These are phyloP conservation scores for Busseola fusca DNA, from an alignment of 2,888 invertebrate species.

Conservation along the genomic window DNA sequence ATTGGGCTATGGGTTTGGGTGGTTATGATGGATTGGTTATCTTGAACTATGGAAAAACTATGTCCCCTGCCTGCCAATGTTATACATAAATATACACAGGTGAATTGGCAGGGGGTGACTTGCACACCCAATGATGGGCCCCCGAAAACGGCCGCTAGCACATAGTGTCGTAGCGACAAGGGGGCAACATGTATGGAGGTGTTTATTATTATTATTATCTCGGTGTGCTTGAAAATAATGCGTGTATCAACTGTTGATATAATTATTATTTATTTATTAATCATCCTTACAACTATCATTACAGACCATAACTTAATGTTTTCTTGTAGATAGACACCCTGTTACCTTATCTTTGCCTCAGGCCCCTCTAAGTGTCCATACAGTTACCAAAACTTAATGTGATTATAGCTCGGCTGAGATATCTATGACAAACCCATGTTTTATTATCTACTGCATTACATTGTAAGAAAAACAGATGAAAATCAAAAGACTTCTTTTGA, in stretches of 20 bases:
- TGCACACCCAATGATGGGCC: no score
- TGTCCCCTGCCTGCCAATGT: no score
- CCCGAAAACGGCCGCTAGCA: no score
- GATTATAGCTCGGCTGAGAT: not conserved
- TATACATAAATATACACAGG: no score
- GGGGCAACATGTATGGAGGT: no score
- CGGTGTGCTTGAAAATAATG: not conserved
- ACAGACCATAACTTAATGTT: not conserved
- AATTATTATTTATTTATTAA: not conserved
- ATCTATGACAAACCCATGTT: not conserved
- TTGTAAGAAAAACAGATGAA: not conserved
- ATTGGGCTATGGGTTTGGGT: no score
- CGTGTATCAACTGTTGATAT: not conserved
- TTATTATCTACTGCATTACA: not conserved
- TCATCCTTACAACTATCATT: no score
- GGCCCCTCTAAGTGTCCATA: not conserved
- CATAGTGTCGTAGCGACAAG: no score
- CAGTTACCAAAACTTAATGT: not conserved
- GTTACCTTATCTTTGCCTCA: not conserved
- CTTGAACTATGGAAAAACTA: no score
- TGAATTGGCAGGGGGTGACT: no score
- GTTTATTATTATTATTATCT: no score
- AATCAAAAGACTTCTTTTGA: not conserved
- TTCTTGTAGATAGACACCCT: not conserved
- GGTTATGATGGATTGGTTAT: no score